Evolutionary conservation across 2,888 invertebrate genomes (phyloP), one percentile per base, ranked within the genome.

Genomic region (Polylopha cassiicola): DNA sequence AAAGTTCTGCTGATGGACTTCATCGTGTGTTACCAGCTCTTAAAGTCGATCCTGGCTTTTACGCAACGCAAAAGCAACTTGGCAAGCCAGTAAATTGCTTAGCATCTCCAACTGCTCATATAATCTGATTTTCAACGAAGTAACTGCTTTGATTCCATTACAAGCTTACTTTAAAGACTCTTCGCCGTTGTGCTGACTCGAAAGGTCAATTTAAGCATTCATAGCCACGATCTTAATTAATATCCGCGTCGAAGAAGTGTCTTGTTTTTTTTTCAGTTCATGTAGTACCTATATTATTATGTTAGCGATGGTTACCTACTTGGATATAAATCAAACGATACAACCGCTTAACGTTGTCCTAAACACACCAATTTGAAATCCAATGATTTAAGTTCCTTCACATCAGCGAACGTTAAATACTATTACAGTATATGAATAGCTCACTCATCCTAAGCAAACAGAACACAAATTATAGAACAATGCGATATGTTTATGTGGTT

Each of bases 401-500:
- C 32, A 32, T 39, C 32, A 32, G 39, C 27, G 6, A n/a, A 15
- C 8, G 22, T 33, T 39, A 39, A 32, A 33, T 17, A 32, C 13
- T 26, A 32, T 27, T 33, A 39, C 33, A n/a, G n/a, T n/a, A n/a
- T n/a, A 33, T 29, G 39, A 39, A 39, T 28, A 28, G 22, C 22
- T 32, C 31, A 13, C 17, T 29, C 36, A 31, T 34, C 34, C 30
- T 33, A 39, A 39, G 24, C 23, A 38, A 34, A 39, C 39, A 36
- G 10, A 22, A 28, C n/a, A n/a, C n/a, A n/a, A n/a, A n/a, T n/a
- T n/a, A n/a, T 32, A 20, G 27, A 34, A 42, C 39, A 39, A 38
- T 47, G 31, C 21, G 31, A 34, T 29, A 28, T 49, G 37, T 43
- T 43, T 42, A 41, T 17, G 37, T 62, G 65, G 53, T 64, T 67